Percentiles rank a stretch among this genome's conserved stretches.
phyloP scores from a whole-genome alignment of 1,140 invertebrate species.

The Drosophila punjabiensis region DNA sequence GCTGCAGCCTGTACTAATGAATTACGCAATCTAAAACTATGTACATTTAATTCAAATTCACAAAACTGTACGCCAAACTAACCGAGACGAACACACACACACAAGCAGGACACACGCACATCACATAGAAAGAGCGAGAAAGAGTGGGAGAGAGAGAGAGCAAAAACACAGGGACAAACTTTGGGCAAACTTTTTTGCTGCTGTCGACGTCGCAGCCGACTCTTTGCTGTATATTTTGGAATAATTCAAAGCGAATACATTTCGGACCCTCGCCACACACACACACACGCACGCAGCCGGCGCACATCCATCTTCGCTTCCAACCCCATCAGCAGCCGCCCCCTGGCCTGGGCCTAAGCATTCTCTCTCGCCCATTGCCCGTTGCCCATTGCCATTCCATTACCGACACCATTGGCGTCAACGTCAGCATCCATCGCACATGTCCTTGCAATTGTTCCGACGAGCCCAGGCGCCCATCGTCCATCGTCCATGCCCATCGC shows the following conservation, averaged over 20 bases:
- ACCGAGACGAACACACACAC: constrained; percentile 61
- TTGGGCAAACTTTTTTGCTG: constrained; percentile 78
- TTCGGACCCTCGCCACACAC: constrained; percentile 43
- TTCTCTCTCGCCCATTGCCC: constrained; percentile 28
- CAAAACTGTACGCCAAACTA: constrained; percentile 84
- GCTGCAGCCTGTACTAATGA: constrained; percentile 82
- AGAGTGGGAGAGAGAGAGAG: background rate
- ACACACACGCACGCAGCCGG: background rate
- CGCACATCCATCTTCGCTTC: constrained; percentile 55
- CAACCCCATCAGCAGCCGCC: constrained; percentile 73
- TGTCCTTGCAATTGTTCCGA: constrained; percentile 83
- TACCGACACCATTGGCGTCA: constrained; percentile 83
- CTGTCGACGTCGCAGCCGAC: constrained; percentile 32
- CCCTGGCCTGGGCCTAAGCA: constrained; percentile 41
- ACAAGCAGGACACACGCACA: constrained; percentile 34
- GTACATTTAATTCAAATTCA: constrained; percentile 85
- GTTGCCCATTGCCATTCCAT: constrained; percentile 73
- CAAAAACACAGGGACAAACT: constrained; percentile 57
- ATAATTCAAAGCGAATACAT: constrained; percentile 83
- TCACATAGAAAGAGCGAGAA: background rate
- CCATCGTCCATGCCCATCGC: background rate
- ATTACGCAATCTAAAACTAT: constrained; percentile 85
- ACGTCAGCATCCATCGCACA: constrained; percentile 84
- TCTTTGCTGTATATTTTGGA: constrained; percentile 74
- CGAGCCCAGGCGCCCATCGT: constrained; percentile 13